A percentile compares a stretch with the other conserved stretches of the same genome.
phyloP scores from a whole-genome alignment of 1,140 invertebrate genomes.

The Oedothorax gibbosus region DNA sequence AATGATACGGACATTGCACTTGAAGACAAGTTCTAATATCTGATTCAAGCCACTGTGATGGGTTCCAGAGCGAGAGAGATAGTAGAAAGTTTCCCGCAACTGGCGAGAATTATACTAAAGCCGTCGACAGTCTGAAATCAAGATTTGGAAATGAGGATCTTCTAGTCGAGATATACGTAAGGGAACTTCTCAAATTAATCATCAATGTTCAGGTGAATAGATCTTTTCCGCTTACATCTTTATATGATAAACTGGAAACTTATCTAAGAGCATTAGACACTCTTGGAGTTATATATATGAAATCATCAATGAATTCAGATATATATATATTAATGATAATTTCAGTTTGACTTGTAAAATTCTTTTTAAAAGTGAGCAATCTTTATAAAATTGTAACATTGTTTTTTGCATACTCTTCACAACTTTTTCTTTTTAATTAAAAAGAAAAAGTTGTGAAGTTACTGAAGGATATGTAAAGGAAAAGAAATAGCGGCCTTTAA shows the following conservation, averaged over 20 bases:
- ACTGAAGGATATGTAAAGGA: no score
- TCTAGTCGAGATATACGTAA: slow-evolving; percentile 5
- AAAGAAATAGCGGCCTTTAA: no score
- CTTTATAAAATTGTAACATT: no score
- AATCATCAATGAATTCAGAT: no score
- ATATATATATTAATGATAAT: no score
- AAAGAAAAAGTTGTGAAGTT: no score
- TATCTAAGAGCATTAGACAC: not conserved
- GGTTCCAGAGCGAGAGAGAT: slow-evolving; percentile 22
- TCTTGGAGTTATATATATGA: not conserved
- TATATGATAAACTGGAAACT: not conserved
- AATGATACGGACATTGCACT: slow-evolving; percentile 5
- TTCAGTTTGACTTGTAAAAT: no score
- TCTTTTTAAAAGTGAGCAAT: no score
- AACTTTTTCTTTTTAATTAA: no score
- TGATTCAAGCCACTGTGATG: not conserved
- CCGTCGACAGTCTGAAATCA: not conserved
- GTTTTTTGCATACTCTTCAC: no score
- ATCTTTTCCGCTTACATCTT: not conserved
- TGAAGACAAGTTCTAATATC: slow-evolving; percentile 3
- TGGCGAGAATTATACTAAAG: not conserved
- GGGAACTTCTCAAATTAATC: slow-evolving; percentile 21
- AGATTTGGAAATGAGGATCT: not conserved
- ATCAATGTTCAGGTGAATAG: not conserved
- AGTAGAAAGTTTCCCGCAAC: not conserved